Base-by-base conservation (phyloP, 2,888 invertebrate genomes). In the Caprella mutica region DNA sequence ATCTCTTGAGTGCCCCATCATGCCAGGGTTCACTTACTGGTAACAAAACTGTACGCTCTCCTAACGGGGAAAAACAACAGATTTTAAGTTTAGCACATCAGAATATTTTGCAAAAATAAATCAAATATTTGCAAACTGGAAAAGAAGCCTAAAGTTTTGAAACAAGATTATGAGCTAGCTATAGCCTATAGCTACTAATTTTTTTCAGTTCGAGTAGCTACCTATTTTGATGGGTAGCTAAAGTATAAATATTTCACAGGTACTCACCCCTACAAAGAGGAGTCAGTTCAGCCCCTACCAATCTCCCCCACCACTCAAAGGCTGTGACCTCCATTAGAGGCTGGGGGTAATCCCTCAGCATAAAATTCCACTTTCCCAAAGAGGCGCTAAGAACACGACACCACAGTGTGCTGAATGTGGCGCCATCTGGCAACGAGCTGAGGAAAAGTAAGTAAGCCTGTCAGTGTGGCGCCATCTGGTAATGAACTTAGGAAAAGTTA, bases 291-390 rank as follows among this genome's bases (percentile, higher is more conserved):
- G 58, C 65, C 14, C 65, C 96, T 55, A 86, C 82, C 19, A 97
- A 74, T 66, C 84, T 81, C 1, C 97, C 97, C 82, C 90, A 93
- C 57, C 94, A 78, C 65, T 84, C 83, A 71, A 93, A 80, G 65
- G 85, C 81, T 67, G 83, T 81, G 59, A 92, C 84, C 68, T 85
- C 81, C 68, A 96, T 78, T 74, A 94, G 80, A 0, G 93, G 90
- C 71, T 93, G 92, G 0, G 94, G 93, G 73, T 94, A 97, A 76
- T 98, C 97, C 5, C 97, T 78, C 65, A 98, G 76, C 69, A 86
- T 82, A 67, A 93, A 81, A 69, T 85, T 86, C 87, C 93, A 92
- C 69, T 85, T 84, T 19, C 81, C 80, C 67, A 89, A 86, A 65
- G 84, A 82, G 52, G 88, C 79, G 65, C 84, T 83, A 23, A 97